Evolutionary conservation across 2,113 vertebrate genomes (phyloP), one percentile per base, ranked within the genome.

Genomic region (Brachyistius frenatus): DNA sequence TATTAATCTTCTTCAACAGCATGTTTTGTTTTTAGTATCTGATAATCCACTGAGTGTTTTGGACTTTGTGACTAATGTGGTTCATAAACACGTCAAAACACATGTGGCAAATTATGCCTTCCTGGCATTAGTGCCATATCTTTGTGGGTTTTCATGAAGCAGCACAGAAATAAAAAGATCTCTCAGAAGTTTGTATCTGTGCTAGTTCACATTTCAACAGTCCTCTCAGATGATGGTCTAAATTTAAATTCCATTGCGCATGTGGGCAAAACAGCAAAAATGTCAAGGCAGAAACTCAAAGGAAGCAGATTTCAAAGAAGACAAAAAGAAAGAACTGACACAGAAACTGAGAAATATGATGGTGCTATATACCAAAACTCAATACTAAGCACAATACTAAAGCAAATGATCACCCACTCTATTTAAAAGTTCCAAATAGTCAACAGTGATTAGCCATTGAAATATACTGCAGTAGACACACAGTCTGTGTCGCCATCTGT

Each of bases 401-500:
- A 33, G 0, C 55, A 31, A 61, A 65, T 47, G 44, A 30, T 14
- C 2, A 53, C 15, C 33, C 55, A 57, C 23, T 36, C 1, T 32
- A 57, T 66, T 39, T 2, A 35, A 36, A 61, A 55, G 23, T 11
- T 46, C 30, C 7, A 56, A 64, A 73, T 53, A 16, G 46, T 61
- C 23, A 64, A 7, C 47, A 50, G 3, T 13, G 2, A 58, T 33
- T 11, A 67, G 8, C 7, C 6, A 11, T 5, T 0, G 30, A 65
- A 41, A 23, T 23, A 23, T 23, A 23, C 23, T 23, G 3, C 3
- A 36, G n/a, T 23, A 11, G 32, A 74, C 15, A 35, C 30, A 10
- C 66, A 78, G 81, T 84, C 88, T 88, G 41, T 89, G 88, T 88
- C 80, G 67, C 91, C 89, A 66, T 85, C 91, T 92, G 73, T 83